Conservation (phyloP, 2,113 vertebrate species). For the Chaetodon trifascialis region DNA sequence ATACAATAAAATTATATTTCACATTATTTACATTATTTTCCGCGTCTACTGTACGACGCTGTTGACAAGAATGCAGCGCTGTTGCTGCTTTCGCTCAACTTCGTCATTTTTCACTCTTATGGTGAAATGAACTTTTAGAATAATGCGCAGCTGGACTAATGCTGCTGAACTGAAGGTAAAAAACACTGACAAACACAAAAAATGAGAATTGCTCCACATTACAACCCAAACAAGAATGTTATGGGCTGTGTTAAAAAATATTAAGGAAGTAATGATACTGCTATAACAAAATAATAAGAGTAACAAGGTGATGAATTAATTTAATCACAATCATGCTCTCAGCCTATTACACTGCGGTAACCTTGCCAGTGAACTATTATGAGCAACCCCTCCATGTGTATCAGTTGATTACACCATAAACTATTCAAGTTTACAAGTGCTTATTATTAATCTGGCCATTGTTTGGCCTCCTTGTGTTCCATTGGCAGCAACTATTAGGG, state of each 20-base stretch:
- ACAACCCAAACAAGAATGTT: background rate
- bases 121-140: background rate
- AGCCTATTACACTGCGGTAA: background rate
- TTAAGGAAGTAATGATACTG: background rate
- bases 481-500: constrained; percentile 65
- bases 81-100: background rate
- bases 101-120: background rate
- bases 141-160: background rate
- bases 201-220: background rate
- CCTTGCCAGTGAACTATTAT: constrained; percentile 3
- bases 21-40: background rate
- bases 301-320: background rate
- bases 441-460: constrained; percentile 69
- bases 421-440: constrained; percentile 54
- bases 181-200: background rate
- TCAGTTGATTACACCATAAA: constrained; percentile 54
- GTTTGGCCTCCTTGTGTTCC: constrained; percentile 61
- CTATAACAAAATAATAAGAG: background rate
- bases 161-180: background rate
- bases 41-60: background rate
- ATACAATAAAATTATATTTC: background rate
- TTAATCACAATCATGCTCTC: background rate
- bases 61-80: background rate
- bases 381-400: constrained; percentile 14
- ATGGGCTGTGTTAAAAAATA: background rate